These are phyloP conservation scores for Phataginus tricuspis DNA, from an alignment of 2,797 vertebrate species.

Conservation along the genomic window DNA sequence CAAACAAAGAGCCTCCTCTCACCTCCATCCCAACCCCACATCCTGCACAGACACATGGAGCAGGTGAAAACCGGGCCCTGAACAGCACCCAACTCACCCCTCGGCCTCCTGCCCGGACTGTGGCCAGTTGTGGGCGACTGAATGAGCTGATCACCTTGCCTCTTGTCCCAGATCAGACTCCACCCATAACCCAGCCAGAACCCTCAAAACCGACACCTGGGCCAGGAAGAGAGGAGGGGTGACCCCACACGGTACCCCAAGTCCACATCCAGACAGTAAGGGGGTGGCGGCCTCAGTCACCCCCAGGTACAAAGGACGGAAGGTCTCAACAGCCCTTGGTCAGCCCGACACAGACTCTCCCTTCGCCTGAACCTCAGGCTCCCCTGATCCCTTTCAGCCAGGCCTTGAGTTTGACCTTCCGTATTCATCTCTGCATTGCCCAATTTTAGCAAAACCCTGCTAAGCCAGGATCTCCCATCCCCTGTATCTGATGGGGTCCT, in stretches of 20 bases:
- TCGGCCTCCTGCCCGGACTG: background rate
- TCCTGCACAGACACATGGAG: background rate
- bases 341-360: too few relatives aligned
- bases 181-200: background rate
- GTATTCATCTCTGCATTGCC: too few relatives aligned
- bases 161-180: background rate
- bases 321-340: background rate
- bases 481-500: rapidly evolving
- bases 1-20: background rate
- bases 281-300: too few relatives aligned
- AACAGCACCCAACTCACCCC: background rate
- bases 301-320: background rate
- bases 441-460: background rate
- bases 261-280: background rate
- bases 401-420: background rate
- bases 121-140: too few relatives aligned
- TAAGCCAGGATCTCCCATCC: too few relatives aligned
- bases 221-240: background rate
- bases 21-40: background rate
- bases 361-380: background rate
- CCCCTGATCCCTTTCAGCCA: background rate
- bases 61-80: background rate
- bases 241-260: background rate
- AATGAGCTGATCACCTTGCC: background rate
- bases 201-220: background rate